Percentiles rank a stretch among this genome's conserved stretches.
Evolutionary conservation across 2,797 vertebrate genomes (phyloP).

Genomic region (Eulemur mongoz): DNA sequence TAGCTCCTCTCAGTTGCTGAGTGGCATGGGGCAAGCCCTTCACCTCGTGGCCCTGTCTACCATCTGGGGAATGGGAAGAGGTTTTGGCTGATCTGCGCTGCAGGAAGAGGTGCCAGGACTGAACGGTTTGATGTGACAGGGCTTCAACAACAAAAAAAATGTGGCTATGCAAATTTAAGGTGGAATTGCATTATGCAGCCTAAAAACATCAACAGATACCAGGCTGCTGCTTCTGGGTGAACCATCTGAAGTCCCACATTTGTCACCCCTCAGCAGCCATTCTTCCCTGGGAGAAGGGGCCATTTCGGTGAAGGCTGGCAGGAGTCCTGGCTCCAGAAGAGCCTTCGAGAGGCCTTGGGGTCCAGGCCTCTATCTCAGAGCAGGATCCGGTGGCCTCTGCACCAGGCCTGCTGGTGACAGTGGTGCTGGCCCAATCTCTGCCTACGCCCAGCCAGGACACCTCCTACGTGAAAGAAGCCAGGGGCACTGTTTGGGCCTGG

Average conservation of each 20-base stretch:
- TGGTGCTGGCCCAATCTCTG: not conserved
- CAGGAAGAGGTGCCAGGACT: not conserved
- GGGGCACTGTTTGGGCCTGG: not conserved
- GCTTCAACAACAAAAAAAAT: not conserved
- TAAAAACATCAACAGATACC: not conserved
- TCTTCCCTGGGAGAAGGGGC: not conserved
- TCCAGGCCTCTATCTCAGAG: not conserved
- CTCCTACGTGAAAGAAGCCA: not conserved
- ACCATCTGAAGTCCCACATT: not conserved
- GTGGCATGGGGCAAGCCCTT: not conserved
- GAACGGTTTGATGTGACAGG: not conserved
- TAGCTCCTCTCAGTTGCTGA: not conserved
- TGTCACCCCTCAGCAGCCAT: no score
- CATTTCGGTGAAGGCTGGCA: not conserved
- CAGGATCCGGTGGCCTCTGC: not conserved
- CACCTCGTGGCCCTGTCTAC: not conserved
- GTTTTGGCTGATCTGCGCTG: not conserved
- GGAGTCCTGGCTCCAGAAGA: not conserved
- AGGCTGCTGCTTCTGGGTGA: not conserved
- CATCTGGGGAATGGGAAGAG: not conserved
- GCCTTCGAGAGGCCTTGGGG: not conserved
- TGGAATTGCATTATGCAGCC: not conserved
- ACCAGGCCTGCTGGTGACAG: not conserved
- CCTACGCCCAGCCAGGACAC: not conserved
- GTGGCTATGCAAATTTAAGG: constrained; percentile 23